Conservation (phyloP, 2,888 invertebrate genomes). For the Apodemia hepburni region DNA sequence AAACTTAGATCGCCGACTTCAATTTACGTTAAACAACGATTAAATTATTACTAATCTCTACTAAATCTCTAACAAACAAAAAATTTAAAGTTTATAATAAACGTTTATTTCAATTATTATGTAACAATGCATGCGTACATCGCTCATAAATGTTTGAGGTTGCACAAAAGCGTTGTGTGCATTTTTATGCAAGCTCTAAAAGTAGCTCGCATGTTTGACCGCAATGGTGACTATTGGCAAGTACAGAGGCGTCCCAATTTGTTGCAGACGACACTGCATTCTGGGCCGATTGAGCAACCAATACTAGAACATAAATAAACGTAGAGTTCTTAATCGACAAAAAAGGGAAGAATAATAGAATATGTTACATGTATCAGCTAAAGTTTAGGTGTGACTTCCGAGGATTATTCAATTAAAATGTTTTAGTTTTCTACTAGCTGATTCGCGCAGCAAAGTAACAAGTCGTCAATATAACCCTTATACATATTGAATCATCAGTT, state of each 20-base stretch:
- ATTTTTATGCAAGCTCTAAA: constrained; percentile 28
- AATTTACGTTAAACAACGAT: too few relatives aligned
- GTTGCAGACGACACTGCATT: constrained; percentile 52
- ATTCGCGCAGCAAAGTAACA: too few relatives aligned
- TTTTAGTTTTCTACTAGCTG: too few relatives aligned
- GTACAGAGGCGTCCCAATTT: constrained; percentile 43
- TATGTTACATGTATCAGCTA: not conserved
- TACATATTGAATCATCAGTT: too few relatives aligned
- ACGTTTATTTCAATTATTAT: not conserved
- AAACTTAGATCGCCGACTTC: too few relatives aligned
- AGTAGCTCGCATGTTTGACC: constrained; percentile 28
- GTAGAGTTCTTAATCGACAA: not conserved
- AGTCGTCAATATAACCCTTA: too few relatives aligned
- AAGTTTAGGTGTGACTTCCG: too few relatives aligned
- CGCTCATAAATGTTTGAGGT: constrained; percentile 17
- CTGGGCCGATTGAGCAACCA: constrained; percentile 56
- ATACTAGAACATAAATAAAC: not conserved
- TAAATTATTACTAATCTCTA: too few relatives aligned
- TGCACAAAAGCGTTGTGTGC: constrained; percentile 21
- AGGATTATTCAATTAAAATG: too few relatives aligned
- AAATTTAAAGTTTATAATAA: not conserved
- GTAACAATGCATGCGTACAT: constrained; percentile 9
- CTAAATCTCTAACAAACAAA: too few relatives aligned
- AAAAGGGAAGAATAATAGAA: not conserved
- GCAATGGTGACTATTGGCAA: constrained; percentile 34